Conservation (phyloP, 2,113 vertebrate genomes). For the Xerus inauris region DNA sequence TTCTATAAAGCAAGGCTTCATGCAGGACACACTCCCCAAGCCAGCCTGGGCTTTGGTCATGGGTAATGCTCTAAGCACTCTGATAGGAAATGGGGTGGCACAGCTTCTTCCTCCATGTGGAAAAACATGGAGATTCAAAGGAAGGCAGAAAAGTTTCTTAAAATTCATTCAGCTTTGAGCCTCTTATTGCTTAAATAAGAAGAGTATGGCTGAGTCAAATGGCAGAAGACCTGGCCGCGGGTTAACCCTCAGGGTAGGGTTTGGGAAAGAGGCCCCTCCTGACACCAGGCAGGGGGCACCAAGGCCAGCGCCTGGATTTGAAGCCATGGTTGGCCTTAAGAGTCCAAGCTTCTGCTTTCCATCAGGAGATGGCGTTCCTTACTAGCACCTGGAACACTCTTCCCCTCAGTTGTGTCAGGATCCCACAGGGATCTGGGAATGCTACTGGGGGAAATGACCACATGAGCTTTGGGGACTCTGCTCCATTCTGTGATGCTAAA, state of each 20-base stretch:
- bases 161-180: not conserved
- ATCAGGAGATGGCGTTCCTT: not conserved
- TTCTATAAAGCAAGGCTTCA: not conserved
- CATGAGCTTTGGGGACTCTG: not conserved
- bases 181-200: slow-evolving; percentile 72
- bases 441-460: not conserved
- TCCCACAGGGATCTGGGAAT: not conserved
- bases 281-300: not conserved
- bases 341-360: not conserved
- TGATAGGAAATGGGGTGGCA: not conserved
- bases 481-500: not conserved
- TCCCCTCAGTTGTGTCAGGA: not conserved
- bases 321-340: not conserved
- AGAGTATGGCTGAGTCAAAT: not conserved
- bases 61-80: not conserved
- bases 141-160: not conserved
- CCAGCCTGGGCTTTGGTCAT: not conserved
- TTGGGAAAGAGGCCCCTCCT: not conserved
- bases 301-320: not conserved
- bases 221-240: not conserved
- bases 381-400: not conserved
- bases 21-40: not conserved
- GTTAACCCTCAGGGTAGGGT: not conserved
- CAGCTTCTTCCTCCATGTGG: not conserved
- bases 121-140: not conserved